Conservation (phyloP, 2,888 invertebrate genomes). For the Leptinotarsa rubiginosa region DNA sequence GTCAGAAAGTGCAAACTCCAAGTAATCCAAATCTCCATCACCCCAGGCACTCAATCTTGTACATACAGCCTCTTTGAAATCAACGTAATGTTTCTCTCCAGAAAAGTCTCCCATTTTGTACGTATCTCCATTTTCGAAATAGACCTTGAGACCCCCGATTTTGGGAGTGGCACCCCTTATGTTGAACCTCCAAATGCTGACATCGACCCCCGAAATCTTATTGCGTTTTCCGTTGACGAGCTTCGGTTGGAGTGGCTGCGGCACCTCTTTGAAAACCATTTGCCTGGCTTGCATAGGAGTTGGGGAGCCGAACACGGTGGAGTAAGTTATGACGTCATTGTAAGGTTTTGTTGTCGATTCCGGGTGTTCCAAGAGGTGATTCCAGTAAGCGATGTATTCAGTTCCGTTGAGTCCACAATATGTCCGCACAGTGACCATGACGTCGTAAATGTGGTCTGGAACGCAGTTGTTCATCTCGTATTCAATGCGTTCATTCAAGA, state of each 20-base stretch:
- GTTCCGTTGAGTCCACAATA: slow-evolving; percentile 11
- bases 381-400: slow-evolving; percentile 12
- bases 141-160: background rate
- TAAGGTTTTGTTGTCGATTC: slow-evolving; percentile 3
- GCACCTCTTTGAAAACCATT: slow-evolving; percentile 5
- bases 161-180: background rate
- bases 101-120: background rate
- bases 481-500: no score
- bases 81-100: slow-evolving; percentile 4
- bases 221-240: slow-evolving; percentile 9
- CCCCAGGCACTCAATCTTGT: slow-evolving; percentile 27
- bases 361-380: slow-evolving; percentile 2
- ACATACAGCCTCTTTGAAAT: slow-evolving; percentile 11
- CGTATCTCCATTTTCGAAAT: background rate
- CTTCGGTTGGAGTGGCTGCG: slow-evolving; percentile 19
- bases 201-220: slow-evolving; percentile 16
- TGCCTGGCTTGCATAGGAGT: slow-evolving; percentile 23
- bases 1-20: slow-evolving; percentile 27
- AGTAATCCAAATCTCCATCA: slow-evolving; percentile 19
- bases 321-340: slow-evolving; percentile 14
- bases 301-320: slow-evolving; percentile 25
- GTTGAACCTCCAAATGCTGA: slow-evolving; percentile 22
- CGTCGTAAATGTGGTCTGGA: no score
- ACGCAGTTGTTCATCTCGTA: no score
- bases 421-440: no score